Evolutionary conservation across 2,888 invertebrate genomes (phyloP), one percentile per base, ranked within the genome.

Genomic region (Caenorhabditis uteleia): DNA sequence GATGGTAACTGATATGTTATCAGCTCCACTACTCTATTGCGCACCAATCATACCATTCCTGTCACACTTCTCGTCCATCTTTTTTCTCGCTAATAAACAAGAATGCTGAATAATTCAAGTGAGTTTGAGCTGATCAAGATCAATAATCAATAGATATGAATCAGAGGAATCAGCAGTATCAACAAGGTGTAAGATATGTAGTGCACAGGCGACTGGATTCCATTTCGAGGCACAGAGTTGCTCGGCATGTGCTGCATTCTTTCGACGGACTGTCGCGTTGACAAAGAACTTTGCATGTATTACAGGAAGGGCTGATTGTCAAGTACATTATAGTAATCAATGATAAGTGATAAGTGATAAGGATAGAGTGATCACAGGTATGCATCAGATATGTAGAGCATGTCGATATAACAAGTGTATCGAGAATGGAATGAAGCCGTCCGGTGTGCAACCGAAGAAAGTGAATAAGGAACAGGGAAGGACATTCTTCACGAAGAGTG

Each of bases 221-320:
- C 81, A 81, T 49, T 81, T 81, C 46, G 78, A 75, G 16, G 81
- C 77, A 1, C 80, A 81, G 56, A 71, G 74, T 2, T 80, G 78
- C 39, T 71, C 68, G 1, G 80, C 80, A 1, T 80, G 80, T 46
- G 78, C 79, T 10, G 80, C 81, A 7, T 81, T 79, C 53, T 81
- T 81, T 50, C 57, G 81, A 39, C 64, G 81, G 16, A 75, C 81
- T 1, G 74, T 81, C 2, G 68, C 76, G 1, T 51, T 81, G 34
- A 68, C 69, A 21, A 75, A 75, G 40, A 55, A 20, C 1, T 77
- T 75, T 38, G 56, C 60, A 0, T 77, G 75, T 38, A 70, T 75
- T n/a, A 71, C 73, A 6, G 67, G 68, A 21, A 50, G 62, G 23
- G 64, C 65, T 31, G 61, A 74, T 25, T 78, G 78, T 46, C 25